Base-by-base conservation (phyloP, 2,797 vertebrate genomes). In the Perodicticus potto region DNA sequence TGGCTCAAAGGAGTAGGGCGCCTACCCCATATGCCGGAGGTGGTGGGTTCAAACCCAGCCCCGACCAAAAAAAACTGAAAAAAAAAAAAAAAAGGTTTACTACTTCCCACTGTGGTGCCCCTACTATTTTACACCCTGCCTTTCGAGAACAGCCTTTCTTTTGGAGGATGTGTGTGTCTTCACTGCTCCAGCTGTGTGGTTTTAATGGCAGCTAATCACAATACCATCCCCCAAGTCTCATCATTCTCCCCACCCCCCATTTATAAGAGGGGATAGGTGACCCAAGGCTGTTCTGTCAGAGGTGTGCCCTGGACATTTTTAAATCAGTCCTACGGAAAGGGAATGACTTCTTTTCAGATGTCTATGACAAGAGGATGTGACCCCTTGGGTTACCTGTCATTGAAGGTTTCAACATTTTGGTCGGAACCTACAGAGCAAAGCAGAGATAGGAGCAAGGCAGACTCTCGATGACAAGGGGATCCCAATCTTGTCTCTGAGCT, bases 21-120 rank as follows among this genome's bases (percentile, higher is more conserved):
- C n/a, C n/a, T n/a, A n/a, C n/a, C n/a, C n/a, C n/a, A n/a, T n/a
- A n/a, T n/a, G n/a, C n/a, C n/a, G n/a, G n/a, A n/a, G n/a, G n/a
- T n/a, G n/a, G n/a, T n/a, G n/a, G n/a, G n/a, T n/a, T n/a, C n/a
- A n/a, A n/a, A n/a, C n/a, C n/a, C n/a, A n/a, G n/a, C n/a, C n/a
- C n/a, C n/a, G n/a, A n/a, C n/a, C n/a, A n/a, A n/a, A n/a, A n/a
- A n/a, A n/a, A n/a, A n/a, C n/a, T n/a, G n/a, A n/a, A n/a, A n/a
- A n/a, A n/a, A n/a, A n/a, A n/a, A n/a, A n/a, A n/a, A n/a, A n/a
- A 37, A 95, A 84, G 73, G 40, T 85, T 94, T 81, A 45, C 59
- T 55, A 84, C 23, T 90, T 84, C 57, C 25, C 74, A 22, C 34
- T 72, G 61, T 32, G 57, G 67, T 76, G 57, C 53, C 6, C 86